Base-by-base conservation (phyloP, 2,888 invertebrate species). In the Miltochrista miniata region DNA sequence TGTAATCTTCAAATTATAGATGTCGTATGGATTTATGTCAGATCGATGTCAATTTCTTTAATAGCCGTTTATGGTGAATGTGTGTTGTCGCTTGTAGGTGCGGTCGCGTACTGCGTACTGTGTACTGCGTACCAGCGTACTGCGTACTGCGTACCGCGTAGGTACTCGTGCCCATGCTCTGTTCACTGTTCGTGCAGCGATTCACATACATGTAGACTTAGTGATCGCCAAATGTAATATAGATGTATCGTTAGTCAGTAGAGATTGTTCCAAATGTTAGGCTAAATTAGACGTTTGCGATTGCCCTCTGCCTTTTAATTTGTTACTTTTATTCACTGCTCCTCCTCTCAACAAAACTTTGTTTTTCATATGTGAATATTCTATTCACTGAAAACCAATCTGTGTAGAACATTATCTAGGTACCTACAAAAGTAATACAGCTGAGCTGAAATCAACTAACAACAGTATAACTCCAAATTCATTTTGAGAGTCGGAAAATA, bases 201-300 rank as follows among this genome's bases (percentile, higher is more conserved):
- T 76, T 80, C 83, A 80, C 85, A 68, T 79, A 78, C 77, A 71
- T 74, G 81, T 87, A 88, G 87, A 83, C 73, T 83, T 88, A 90
- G 88, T 82, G 83, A 85, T 87, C 90, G 90, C 90, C 90, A 90
- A 90, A 90, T 89, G 86, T 89, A 87, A 82, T 77, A 85, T 87
- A 89, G 87, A 86, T 85, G 85, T 89, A 90, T 85, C 82, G 79
- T 87, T 90, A 90, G 90, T 81, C 78, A 83, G 87, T 90, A 90
- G 90, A 86, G 82, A 88, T 83, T 84, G 89, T 90, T 90, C 90
- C 90, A 90, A 90, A 90, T 90, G 90, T 86, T 90, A 90, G 90
- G 79, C 76, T 90, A 86, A 80, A 80, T 79, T 87, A 86, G 85
- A 75, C 73, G 79, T 78, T 75, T 66, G 78, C 79, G 82, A 75